Evolutionary conservation across 1,140 invertebrate genomes (phyloP).

Genomic region (Magallana gigas): DNA sequence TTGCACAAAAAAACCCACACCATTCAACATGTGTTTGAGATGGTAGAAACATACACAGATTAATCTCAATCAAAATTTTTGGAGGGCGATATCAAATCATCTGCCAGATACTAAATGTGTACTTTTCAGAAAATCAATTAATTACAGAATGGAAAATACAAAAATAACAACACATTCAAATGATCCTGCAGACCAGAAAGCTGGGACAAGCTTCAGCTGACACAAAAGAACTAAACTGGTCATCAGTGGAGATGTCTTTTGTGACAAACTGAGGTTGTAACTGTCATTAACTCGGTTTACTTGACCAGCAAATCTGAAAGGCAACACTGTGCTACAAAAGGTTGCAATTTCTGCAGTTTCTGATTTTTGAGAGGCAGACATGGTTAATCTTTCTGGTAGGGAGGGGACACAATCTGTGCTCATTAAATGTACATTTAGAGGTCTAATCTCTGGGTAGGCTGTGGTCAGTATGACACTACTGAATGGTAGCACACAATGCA

Average conservation of each 20-base stretch:
- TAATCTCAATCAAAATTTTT: constrained; percentile 26
- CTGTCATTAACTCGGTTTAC: background rate
- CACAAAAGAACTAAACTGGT: background rate
- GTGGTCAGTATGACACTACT: constrained; percentile 13
- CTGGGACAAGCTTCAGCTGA: background rate
- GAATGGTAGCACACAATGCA: background rate
- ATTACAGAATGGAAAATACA: background rate
- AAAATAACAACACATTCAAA: too few species aligned
- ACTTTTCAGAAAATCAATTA: background rate
- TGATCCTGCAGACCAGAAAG: too few species aligned
- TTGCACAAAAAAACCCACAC: constrained; percentile 16
- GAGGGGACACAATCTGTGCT: background rate
- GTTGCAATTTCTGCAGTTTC: constrained; percentile 23
- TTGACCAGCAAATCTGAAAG: background rate
- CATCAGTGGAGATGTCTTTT: background rate
- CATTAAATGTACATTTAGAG: constrained; percentile 22
- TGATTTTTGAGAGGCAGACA: background rate
- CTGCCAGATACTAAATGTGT: constrained; percentile 23
- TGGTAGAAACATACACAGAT: background rate
- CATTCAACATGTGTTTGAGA: background rate
- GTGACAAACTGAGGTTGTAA: background rate
- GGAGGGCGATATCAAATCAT: constrained; percentile 2
- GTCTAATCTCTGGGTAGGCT: background rate
- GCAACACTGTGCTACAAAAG: background rate
- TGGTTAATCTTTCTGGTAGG: background rate